Evolutionary conservation across 2,888 invertebrate species (phyloP).

Genomic region (Scaptomyza parva): DNA sequence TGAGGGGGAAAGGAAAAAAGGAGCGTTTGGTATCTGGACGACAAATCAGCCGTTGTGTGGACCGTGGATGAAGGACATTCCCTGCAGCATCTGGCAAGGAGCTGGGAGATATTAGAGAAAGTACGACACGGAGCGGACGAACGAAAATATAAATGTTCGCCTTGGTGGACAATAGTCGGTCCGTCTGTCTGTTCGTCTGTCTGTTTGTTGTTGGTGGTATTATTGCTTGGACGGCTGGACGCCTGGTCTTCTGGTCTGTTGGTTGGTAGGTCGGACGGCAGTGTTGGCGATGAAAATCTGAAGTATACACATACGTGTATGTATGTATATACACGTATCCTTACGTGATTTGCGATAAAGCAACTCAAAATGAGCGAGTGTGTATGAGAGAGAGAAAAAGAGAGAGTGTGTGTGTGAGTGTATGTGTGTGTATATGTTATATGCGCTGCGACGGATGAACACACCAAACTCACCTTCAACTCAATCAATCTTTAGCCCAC

Average conservation of each 20-base stretch:
- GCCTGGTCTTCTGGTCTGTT: slow-evolving; percentile 31
- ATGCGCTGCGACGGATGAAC: slow-evolving; percentile 42
- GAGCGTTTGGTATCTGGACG: slow-evolving; percentile 44
- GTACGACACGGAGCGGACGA: slow-evolving; percentile 63
- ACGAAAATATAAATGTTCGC: slow-evolving; percentile 79
- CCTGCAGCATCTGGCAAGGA: slow-evolving; percentile 74
- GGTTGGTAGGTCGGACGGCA: slow-evolving; percentile 11
- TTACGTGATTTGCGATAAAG: slow-evolving; percentile 69
- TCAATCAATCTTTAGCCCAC: slow-evolving; percentile 10
- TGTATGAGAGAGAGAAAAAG: no score
- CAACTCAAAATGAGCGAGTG: slow-evolving; percentile 69
- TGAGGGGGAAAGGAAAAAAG: slow-evolving; percentile 13
- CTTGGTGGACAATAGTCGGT: slow-evolving; percentile 71
- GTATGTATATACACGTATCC: slow-evolving; percentile 27
- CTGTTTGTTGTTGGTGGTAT: slow-evolving; percentile 33
- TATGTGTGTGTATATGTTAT: slow-evolving; percentile 18
- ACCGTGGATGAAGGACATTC: slow-evolving; percentile 50
- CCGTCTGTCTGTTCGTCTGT: slow-evolving; percentile 11
- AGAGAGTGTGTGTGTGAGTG: slow-evolving; percentile 26
- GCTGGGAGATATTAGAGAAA: slow-evolving; percentile 75
- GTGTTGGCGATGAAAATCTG: slow-evolving; percentile 48
- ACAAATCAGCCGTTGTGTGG: slow-evolving; percentile 60
- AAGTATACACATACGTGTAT: slow-evolving; percentile 61
- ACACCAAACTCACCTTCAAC: slow-evolving; percentile 26
- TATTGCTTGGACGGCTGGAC: slow-evolving; percentile 43